Evolutionary conservation across 2,797 vertebrate species (phyloP).

Genomic region (Monodelphis domestica): DNA sequence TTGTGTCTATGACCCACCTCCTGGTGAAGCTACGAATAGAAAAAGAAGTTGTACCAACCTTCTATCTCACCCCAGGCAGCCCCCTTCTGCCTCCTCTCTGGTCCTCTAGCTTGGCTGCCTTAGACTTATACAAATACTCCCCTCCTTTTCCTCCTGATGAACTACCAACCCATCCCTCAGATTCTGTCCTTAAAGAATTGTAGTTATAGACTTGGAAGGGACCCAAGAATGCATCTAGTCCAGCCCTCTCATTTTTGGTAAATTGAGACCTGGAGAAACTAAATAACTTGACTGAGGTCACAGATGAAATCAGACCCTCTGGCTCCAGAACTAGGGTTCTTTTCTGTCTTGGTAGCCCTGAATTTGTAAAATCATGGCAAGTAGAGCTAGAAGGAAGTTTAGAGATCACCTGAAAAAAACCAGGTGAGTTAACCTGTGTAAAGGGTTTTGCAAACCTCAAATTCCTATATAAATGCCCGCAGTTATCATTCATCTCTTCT

Average conservation of each 20-base stretch:
- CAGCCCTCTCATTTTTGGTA: neutral
- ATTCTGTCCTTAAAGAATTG: neutral
- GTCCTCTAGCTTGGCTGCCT: neutral
- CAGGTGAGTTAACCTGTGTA: neutral
- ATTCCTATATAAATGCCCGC: neutral
- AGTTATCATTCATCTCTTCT: neutral
- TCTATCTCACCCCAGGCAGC: neutral
- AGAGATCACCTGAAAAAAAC: neutral
- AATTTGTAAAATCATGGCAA: neutral
- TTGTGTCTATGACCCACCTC: neutral
- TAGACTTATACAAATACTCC: neutral
- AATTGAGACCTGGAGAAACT: neutral
- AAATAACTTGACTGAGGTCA: neutral
- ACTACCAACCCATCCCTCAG: neutral
- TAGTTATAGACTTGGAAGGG: neutral
- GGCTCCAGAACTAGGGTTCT: neutral
- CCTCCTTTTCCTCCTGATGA: neutral
- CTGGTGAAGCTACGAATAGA: neutral
- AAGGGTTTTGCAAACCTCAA: neutral
- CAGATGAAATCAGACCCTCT: neutral
- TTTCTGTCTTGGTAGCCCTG: neutral
- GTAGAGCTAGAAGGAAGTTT: neutral
- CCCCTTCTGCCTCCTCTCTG: neutral
- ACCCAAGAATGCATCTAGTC: neutral
- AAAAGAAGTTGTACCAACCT: neutral